phyloP scores from a whole-genome alignment of 1,140 invertebrate genomes.

The Chironomus striatipennis region DNA sequence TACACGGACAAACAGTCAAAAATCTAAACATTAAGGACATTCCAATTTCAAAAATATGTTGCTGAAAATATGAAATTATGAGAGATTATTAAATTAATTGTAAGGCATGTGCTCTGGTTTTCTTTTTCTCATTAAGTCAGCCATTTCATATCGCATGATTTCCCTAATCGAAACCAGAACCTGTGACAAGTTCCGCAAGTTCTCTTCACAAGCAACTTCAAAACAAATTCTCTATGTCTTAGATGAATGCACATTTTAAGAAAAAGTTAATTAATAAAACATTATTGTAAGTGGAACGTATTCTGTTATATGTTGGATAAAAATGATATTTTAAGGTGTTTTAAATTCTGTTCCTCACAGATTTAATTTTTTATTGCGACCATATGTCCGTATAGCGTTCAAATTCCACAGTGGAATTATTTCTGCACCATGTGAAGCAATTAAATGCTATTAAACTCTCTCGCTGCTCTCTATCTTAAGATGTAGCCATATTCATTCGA shows the following conservation, averaged over 20 bases:
- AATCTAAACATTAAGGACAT: too few species aligned
- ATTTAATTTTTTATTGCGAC: too few species aligned
- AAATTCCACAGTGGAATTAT: constrained; percentile 4
- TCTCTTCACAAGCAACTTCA: too few species aligned
- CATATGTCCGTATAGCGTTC: background rate
- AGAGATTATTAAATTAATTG: constrained; percentile 22
- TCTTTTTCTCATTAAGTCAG: background rate
- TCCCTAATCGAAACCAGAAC: constrained; percentile 21
- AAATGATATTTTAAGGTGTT: too few species aligned
- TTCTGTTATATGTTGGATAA: background rate
- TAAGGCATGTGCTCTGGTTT: constrained; percentile 1
- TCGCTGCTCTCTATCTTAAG: background rate
- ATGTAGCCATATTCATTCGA: background rate
- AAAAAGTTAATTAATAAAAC: background rate
- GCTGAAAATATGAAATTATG: background rate
- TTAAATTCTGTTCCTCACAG: too few species aligned
- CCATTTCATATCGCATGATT: background rate
- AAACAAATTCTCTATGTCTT: too few species aligned
- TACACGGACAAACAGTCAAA: too few species aligned
- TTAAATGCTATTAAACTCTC: background rate
- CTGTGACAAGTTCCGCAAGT: background rate
- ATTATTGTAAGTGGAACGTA: background rate
- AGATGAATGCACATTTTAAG: background rate
- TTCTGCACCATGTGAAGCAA: background rate
- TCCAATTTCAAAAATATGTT: too few species aligned